Conservation (phyloP, 2,113 vertebrate genomes). For the Etheostoma spectabile region DNA sequence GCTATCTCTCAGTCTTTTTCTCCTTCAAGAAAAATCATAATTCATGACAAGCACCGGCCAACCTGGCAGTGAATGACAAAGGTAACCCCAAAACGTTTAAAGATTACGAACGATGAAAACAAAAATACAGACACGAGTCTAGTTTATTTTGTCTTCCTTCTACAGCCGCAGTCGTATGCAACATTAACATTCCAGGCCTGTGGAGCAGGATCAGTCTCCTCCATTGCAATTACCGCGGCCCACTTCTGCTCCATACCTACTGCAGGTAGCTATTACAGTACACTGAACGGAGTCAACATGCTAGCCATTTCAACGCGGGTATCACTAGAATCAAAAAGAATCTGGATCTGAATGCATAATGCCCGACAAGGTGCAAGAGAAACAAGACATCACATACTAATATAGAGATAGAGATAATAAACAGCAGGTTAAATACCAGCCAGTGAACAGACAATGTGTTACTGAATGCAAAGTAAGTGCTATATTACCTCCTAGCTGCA, state of each 20-base stretch:
- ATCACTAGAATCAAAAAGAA: conserved; percentile 30
- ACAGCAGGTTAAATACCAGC: not conserved
- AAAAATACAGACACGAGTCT: not conserved
- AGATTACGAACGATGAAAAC: no score
- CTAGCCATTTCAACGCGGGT: conserved; percentile 35
- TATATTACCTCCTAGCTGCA: not conserved
- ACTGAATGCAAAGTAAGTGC: not conserved
- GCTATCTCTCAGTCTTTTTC: not conserved
- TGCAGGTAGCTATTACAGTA: conserved; percentile 68
- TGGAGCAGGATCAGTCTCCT: conserved; percentile 59
- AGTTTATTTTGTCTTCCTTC: not conserved
- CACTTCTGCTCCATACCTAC: conserved; percentile 69
- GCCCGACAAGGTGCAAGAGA: not conserved
- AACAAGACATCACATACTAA: not conserved
- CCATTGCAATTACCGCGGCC: conserved; percentile 77
- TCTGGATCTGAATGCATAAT: conserved; percentile 38
- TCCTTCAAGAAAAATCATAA: not conserved
- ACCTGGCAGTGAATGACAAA: not conserved
- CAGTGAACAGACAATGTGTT: not conserved
- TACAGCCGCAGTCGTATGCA: conserved; percentile 28
- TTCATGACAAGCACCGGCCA: not conserved
- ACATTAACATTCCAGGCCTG: conserved; percentile 78
- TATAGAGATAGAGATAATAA: not conserved
- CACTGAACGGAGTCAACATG: conserved; percentile 46
- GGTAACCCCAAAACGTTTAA: not conserved